phyloP scores from a whole-genome alignment of 2,113 vertebrate species.

The Oncorhynchus keta region DNA sequence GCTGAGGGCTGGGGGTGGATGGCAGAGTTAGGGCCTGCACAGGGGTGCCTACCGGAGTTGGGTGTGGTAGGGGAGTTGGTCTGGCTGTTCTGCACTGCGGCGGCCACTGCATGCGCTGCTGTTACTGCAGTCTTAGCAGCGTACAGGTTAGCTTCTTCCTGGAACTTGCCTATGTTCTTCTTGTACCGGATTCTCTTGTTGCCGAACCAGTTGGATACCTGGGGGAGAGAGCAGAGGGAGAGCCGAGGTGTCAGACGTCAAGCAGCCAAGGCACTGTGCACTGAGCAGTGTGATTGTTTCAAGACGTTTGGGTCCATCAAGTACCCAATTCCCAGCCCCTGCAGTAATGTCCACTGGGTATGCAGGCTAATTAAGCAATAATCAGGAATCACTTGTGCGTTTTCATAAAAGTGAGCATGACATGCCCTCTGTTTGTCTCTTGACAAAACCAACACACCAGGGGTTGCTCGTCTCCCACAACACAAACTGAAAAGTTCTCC shows the following conservation, averaged over 20 bases:
- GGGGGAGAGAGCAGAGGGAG: slow-evolving; percentile 67
- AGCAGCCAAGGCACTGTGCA: slow-evolving; percentile 63
- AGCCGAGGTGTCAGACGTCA: slow-evolving; percentile 75
- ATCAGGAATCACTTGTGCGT: slow-evolving; percentile 62
- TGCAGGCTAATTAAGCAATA: slow-evolving; percentile 67
- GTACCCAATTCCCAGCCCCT: slow-evolving; percentile 56
- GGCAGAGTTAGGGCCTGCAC: slow-evolving; percentile 17
- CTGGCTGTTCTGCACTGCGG: slow-evolving; percentile 99
- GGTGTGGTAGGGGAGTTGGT: slow-evolving; percentile 98
- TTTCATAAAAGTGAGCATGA: slow-evolving; percentile 57
- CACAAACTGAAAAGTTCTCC: slow-evolving; percentile 49
- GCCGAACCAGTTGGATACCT: slow-evolving; percentile 99
- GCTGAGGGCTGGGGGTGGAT: slow-evolving; percentile 6
- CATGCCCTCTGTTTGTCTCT: slow-evolving; percentile 68
- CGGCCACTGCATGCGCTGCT: slow-evolving; percentile 92
- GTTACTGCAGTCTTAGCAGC: slow-evolving; percentile 99
- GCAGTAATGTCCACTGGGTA: slow-evolving; percentile 57
- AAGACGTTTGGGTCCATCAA: slow-evolving; percentile 71
- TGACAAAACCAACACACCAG: slow-evolving; percentile 67
- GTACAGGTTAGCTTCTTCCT: slow-evolving; percentile 99
- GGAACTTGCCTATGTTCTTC: slow-evolving; percentile 99
- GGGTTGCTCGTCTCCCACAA: slow-evolving; percentile 46
- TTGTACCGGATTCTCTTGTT: slow-evolving; percentile 99
- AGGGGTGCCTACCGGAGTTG: slow-evolving; percentile 84
- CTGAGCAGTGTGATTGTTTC: slow-evolving; percentile 69